Evolutionary conservation across 2,888 invertebrate genomes (phyloP).

Genomic region (Allygus modestus): DNA sequence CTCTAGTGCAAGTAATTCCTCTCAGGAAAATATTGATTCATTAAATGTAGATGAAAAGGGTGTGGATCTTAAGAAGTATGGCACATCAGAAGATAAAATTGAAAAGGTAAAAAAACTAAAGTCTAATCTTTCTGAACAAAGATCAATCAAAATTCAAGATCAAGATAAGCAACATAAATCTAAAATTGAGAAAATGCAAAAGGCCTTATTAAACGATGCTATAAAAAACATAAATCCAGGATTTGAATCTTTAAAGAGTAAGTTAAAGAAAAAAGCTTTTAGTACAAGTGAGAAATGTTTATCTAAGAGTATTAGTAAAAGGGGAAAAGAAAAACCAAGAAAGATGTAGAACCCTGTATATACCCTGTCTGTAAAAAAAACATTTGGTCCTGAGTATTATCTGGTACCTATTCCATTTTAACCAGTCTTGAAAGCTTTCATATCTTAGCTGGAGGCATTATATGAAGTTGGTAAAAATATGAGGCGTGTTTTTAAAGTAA

Average conservation of each 20-base stretch:
- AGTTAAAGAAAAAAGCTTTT: too few relatives aligned
- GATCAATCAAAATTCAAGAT: background rate
- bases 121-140: background rate
- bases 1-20: background rate
- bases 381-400: too few relatives aligned
- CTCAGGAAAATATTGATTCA: background rate
- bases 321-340: too few relatives aligned
- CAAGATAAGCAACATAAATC: background rate
- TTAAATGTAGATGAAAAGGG: background rate
- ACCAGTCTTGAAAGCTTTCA: too few relatives aligned
- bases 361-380: too few relatives aligned
- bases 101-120: background rate
- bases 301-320: too few relatives aligned
- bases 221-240: background rate
- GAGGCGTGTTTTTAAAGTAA: too few relatives aligned
- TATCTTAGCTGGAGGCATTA: too few relatives aligned
- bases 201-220: background rate
- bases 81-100: background rate
- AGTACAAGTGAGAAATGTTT: too few relatives aligned
- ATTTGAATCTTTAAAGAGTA: background rate
- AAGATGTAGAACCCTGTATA: too few relatives aligned
- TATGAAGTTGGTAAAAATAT: too few relatives aligned
- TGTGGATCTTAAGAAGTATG: background rate
- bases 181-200: background rate
- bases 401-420: too few relatives aligned